Evolutionary conservation across 2,113 vertebrate species (phyloP).

Genomic region (Vidua chalybeata): DNA sequence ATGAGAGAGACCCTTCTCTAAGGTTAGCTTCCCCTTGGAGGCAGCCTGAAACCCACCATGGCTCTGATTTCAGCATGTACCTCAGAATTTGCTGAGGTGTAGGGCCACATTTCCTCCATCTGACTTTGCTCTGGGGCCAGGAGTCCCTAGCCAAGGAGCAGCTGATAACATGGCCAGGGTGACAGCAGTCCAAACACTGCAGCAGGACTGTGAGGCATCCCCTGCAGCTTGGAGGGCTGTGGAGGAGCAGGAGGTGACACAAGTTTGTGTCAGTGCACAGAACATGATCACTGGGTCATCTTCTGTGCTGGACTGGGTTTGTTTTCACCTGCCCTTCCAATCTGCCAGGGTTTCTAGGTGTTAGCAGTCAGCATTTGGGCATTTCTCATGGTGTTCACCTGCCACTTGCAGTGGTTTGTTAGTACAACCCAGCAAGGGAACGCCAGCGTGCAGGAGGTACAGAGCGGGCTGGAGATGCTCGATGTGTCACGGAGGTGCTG

Average conservation of each 20-base stretch:
- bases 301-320: background rate
- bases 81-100: background rate
- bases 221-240: background rate
- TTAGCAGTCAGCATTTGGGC: background rate
- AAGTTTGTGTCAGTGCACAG: background rate
- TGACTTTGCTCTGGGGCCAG: background rate
- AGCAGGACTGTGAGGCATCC: background rate
- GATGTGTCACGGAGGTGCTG: fast-evolving
- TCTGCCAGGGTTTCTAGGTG: background rate
- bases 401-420: background rate
- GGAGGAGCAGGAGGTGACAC: background rate
- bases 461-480: background rate
- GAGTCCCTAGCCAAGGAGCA: background rate
- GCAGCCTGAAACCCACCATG: background rate
- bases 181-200: background rate
- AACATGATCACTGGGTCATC: background rate
- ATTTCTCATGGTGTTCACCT: background rate
- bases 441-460: fast-evolving
- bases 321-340: background rate
- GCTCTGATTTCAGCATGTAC: background rate
- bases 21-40: background rate
- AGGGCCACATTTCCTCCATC: background rate
- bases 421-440: background rate
- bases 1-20: background rate
- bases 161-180: background rate